Evolutionary conservation across 2,113 vertebrate species (phyloP).

Genomic region (Lethenteron camtschaticum): DNA sequence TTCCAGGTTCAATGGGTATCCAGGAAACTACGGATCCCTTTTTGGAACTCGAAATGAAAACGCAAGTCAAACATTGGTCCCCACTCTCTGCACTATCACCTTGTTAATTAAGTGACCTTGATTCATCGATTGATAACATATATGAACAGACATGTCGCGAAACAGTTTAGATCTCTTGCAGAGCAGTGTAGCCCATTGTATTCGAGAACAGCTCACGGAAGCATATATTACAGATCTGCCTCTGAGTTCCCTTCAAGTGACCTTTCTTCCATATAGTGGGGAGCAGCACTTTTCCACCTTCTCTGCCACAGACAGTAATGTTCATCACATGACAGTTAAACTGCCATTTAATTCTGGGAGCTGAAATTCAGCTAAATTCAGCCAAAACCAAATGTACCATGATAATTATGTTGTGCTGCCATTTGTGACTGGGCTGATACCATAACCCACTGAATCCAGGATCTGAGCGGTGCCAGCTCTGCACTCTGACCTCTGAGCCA

Average conservation of each 20-base stretch:
- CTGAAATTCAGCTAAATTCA: no score
- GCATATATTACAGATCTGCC: background rate
- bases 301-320: no score
- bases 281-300: no score
- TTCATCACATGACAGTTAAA: no score
- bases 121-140: background rate
- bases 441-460: no score
- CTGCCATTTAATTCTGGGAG: no score
- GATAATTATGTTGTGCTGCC: no score
- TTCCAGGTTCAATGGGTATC: constrained; percentile 34
- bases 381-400: no score
- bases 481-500: no score
- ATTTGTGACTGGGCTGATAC: no score
- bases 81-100: background rate
- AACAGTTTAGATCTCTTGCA: background rate
- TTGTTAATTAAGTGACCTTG: background rate
- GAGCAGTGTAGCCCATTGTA: background rate
- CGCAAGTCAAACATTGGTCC: constrained; percentile 18
- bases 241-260: background rate
- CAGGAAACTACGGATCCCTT: constrained; percentile 31
- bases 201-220: background rate
- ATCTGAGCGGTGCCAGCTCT: no score
- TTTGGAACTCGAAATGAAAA: constrained; percentile 41
- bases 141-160: background rate
- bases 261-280: no score